These are phyloP conservation scores for Sinopyrophorus schimmeli DNA, from an alignment of 2,888 invertebrate species.

Conservation along the genomic window DNA sequence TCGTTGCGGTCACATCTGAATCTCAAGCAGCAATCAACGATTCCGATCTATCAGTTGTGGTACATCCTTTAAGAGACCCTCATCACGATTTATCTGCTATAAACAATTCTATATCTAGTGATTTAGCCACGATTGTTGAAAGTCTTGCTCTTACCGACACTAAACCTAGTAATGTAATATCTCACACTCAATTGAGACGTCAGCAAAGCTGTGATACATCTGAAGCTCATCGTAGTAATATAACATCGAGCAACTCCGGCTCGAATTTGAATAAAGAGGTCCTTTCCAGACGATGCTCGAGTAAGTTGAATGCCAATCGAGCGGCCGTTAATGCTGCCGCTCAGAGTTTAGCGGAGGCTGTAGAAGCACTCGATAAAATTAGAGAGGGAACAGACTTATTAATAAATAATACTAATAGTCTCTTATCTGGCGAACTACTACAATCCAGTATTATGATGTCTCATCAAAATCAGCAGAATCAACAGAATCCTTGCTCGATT, in stretches of 20 bases:
- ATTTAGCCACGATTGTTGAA: conserved; percentile 86
- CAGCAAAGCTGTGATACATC: conserved; percentile 49
- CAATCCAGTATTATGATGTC: conserved; percentile 45
- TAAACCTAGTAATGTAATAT: conserved; percentile 42
- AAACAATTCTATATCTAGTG: conserved; percentile 69
- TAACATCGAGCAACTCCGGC: conserved; percentile 45
- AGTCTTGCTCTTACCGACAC: conserved; percentile 70
- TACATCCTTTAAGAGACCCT: conserved; percentile 65
- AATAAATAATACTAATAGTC: conserved; percentile 78
- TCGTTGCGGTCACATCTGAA: conserved; percentile 60
- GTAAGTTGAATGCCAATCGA: conserved; percentile 48
- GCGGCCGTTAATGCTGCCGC: conserved; percentile 50
- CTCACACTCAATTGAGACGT: conserved; percentile 38
- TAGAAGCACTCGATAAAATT: conserved; percentile 69
- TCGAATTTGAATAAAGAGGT: conserved; percentile 48
- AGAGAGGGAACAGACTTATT: conserved; percentile 72
- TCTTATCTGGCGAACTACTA: conserved; percentile 67
- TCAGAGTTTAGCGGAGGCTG: conserved; percentile 59
- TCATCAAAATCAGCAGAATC: conserved; percentile 36
- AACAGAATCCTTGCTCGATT: conserved; percentile 45
- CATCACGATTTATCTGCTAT: conserved; percentile 70
- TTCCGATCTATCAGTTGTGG: conserved; percentile 61
- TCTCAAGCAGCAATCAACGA: conserved; percentile 59
- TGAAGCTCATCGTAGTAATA: conserved; percentile 43
- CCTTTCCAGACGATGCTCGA: conserved; percentile 46